These are phyloP conservation scores for Cerastis rubricosa DNA, from an alignment of 2,888 invertebrate genomes.

Conservation along the genomic window DNA sequence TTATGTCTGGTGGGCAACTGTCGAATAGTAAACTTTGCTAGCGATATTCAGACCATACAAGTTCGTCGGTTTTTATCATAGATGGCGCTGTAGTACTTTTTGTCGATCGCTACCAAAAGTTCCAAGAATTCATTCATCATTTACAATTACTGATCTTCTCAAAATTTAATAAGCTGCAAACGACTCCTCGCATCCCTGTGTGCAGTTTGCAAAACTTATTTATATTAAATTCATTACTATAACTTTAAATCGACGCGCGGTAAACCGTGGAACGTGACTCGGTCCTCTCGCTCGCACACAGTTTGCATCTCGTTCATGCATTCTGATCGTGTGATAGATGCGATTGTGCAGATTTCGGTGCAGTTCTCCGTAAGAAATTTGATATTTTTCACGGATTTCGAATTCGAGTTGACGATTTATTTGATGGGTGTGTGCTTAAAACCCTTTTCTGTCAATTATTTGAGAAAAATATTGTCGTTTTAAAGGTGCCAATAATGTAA, in stretches of 20 bases:
- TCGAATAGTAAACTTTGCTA: too few relatives aligned
- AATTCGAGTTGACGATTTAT: slow-evolving; percentile 47
- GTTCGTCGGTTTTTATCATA: too few relatives aligned
- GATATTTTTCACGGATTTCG: slow-evolving; percentile 60
- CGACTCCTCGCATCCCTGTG: slow-evolving; percentile 60
- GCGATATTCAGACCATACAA: too few relatives aligned
- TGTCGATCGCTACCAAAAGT: too few relatives aligned
- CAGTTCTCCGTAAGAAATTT: slow-evolving; percentile 62
- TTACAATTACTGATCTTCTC: too few relatives aligned
- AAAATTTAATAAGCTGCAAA: slow-evolving; percentile 24
- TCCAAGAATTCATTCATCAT: too few relatives aligned
- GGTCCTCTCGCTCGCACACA: slow-evolving; percentile 62
- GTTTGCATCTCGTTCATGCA: slow-evolving; percentile 54
- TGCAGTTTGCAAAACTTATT: slow-evolving; percentile 75
- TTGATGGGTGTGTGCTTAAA: slow-evolving; percentile 26
- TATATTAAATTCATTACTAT: slow-evolving; percentile 84
- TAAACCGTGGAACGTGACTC: slow-evolving; percentile 79
- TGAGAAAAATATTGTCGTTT: background rate
- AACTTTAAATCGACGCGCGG: slow-evolving; percentile 78
- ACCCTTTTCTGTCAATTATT: slow-evolving; percentile 6
- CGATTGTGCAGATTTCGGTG: slow-evolving; percentile 63
- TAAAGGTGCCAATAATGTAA: background rate
- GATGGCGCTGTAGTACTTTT: too few relatives aligned
- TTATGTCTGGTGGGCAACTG: too few relatives aligned
- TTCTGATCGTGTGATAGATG: slow-evolving; percentile 67